Conservation (phyloP, 2,113 vertebrate species). For the Antechinus flavipes region DNA sequence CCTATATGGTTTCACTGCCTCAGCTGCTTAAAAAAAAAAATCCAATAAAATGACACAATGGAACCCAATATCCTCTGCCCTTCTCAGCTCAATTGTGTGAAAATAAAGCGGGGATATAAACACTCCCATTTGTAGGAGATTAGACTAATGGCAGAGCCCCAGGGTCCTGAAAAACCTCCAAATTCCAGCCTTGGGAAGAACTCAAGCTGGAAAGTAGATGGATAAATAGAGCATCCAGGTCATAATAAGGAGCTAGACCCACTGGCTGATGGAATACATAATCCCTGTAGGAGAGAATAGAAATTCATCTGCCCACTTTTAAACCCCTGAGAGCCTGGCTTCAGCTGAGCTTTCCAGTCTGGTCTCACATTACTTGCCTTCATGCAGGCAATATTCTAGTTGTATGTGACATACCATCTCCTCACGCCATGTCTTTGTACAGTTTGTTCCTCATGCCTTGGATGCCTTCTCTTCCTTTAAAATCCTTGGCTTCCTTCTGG, state of each 20-base stretch:
- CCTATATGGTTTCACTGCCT: not conserved
- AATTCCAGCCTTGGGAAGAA: not conserved
- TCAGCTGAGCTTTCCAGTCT: not conserved
- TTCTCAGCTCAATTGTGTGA: not conserved
- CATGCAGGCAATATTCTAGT: not conserved
- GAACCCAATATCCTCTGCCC: not conserved
- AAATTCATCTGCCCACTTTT: not conserved
- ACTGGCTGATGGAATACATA: not conserved
- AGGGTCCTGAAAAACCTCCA: too few species aligned
- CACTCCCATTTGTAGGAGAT: not conserved
- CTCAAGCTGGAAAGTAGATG: not conserved
- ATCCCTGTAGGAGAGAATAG: not conserved
- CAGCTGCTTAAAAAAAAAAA: not conserved
- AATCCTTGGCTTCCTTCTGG: not conserved
- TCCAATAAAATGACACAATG: not conserved
- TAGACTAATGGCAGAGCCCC: not conserved
- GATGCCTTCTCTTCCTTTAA: not conserved
- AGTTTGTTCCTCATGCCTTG: not conserved
- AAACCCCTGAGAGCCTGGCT: not conserved
- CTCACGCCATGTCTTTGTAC: not conserved
- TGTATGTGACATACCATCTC: not conserved
- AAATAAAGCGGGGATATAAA: not conserved
- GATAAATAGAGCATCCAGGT: not conserved
- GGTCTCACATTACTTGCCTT: not conserved
- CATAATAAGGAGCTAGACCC: not conserved